Evolutionary conservation across 2,113 vertebrate genomes (phyloP).

Genomic region (Equus przewalskii): DNA sequence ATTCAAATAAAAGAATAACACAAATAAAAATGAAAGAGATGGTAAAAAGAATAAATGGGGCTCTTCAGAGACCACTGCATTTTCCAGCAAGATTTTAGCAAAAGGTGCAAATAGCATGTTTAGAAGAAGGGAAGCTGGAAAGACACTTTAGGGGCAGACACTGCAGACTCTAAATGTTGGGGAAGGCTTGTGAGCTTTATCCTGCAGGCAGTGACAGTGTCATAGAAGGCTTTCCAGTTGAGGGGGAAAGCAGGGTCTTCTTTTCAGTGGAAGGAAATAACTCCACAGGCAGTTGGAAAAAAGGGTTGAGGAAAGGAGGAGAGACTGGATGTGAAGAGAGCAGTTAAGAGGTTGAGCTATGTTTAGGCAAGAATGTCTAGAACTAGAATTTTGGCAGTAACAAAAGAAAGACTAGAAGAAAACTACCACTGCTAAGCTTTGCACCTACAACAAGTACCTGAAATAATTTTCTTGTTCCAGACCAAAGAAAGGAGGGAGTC

Average conservation of each 20-base stretch:
- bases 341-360: neutral
- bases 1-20: neutral
- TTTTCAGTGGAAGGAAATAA: slow-evolving; percentile 11
- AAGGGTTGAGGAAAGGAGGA: neutral
- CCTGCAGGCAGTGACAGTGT: neutral
- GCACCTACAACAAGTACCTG: neutral
- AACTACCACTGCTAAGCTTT: neutral
- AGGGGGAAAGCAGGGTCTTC: neutral
- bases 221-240: neutral
- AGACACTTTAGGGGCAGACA: neutral
- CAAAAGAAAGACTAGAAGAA: neutral
- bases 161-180: neutral
- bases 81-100: neutral
- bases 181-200: neutral
- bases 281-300: neutral
- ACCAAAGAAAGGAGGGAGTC: neutral
- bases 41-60: neutral
- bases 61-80: neutral
- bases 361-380: neutral
- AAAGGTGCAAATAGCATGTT: neutral
- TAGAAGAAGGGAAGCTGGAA: neutral
- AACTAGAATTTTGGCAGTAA: neutral
- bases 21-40: neutral
- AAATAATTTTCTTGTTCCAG: neutral
- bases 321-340: neutral